A percentile compares a stretch with the other conserved stretches of the same genome.
Evolutionary conservation across 2,888 invertebrate species (phyloP).

Genomic region (Criorhina ranunculi): DNA sequence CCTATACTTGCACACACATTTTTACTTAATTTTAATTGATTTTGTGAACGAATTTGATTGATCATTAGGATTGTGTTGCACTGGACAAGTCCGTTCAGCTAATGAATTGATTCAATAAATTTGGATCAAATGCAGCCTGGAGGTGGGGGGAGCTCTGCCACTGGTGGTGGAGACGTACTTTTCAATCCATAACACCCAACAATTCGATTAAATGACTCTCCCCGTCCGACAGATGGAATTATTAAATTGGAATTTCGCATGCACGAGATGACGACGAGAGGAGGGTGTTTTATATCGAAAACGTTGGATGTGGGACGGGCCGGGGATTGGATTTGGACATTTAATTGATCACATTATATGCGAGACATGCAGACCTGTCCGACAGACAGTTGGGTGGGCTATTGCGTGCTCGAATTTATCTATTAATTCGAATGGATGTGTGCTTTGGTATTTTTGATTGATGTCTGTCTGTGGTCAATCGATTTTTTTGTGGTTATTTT

Average conservation of each 20-base stretch:
- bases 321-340: constrained; percentile 46
- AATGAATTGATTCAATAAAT: constrained; percentile 59
- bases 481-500: background rate
- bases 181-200: background rate
- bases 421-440: constrained; percentile 2
- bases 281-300: constrained; percentile 10
- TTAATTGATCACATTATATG: constrained; percentile 50
- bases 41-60: constrained; percentile 42
- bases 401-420: constrained; percentile 28
- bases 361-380: constrained; percentile 11
- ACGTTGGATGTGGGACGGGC: background rate
- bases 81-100: constrained; percentile 31
- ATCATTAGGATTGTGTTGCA: constrained; percentile 25
- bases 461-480: constrained; percentile 30
- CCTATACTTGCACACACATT: background rate
- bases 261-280: constrained; percentile 21
- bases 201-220: constrained; percentile 7
- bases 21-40: constrained; percentile 41
- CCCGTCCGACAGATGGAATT: constrained; percentile 47
- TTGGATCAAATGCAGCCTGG: constrained; percentile 21
- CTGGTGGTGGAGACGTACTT: background rate
- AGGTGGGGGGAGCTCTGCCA: background rate
- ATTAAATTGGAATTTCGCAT: constrained; percentile 47
- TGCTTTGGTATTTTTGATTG: constrained; percentile 17
- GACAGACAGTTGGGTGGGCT: background rate